phyloP scores from a whole-genome alignment of 1,140 invertebrate genomes.

The Cherax destructor region DNA sequence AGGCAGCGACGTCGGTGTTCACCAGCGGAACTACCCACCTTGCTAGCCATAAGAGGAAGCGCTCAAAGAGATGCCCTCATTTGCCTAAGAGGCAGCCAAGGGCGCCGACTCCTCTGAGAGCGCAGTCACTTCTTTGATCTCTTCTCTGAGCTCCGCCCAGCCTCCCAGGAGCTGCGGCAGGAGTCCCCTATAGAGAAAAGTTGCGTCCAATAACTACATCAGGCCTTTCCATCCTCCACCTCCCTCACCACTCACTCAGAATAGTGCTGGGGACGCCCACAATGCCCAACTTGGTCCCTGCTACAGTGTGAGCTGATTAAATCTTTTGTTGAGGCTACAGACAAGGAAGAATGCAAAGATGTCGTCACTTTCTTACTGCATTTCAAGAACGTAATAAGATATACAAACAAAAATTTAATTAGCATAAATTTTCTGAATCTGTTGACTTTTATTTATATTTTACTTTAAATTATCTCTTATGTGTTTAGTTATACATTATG shows the following conservation, averaged over 20 bases:
- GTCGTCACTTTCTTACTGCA: not conserved
- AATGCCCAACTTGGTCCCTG: too few species aligned
- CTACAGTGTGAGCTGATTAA: not conserved
- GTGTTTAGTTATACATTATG: too few species aligned
- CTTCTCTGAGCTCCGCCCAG: not conserved
- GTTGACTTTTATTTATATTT: too few species aligned
- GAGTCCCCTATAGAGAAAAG: not conserved
- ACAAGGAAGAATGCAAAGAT: not conserved
- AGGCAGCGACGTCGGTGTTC: not conserved
- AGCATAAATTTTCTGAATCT: too few species aligned
- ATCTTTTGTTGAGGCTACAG: not conserved
- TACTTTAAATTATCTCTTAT: too few species aligned
- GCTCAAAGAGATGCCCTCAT: not conserved
- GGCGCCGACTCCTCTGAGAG: constrained; percentile 5
- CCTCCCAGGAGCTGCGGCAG: not conserved
- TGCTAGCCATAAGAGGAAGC: not conserved
- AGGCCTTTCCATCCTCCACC: not conserved
- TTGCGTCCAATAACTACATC: not conserved
- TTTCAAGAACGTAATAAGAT: too few species aligned
- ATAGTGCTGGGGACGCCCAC: too few species aligned
- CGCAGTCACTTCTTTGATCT: not conserved
- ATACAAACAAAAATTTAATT: too few species aligned
- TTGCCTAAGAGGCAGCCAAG: constrained; percentile 14
- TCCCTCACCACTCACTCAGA: too few species aligned
- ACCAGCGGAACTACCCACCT: constrained; percentile 9